These are phyloP conservation scores for Panagrolaimus sp. DNA, from an alignment of 1,140 invertebrate genomes.

Conservation along the genomic window DNA sequence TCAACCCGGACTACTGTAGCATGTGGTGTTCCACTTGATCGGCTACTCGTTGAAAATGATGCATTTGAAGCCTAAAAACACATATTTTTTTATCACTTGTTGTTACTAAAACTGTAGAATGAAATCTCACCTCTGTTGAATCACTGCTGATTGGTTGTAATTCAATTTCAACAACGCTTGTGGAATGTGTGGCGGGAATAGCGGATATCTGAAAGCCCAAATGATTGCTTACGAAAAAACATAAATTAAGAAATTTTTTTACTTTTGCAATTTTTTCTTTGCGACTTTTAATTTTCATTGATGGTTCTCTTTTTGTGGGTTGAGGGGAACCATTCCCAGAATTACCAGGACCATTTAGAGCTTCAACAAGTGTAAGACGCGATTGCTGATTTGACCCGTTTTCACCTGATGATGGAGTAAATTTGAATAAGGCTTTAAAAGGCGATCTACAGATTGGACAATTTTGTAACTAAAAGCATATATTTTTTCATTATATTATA, in stretches of 20 bases:
- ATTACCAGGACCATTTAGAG: constrained; percentile 80
- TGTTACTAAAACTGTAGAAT: too few species aligned
- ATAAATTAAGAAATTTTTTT: neutral
- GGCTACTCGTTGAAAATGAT: too few species aligned
- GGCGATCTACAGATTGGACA: constrained; percentile 96
- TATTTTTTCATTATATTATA: neutral
- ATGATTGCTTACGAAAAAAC: too few species aligned
- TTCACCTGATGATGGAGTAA: constrained; percentile 72
- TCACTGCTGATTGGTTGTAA: neutral
- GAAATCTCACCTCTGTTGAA: too few species aligned
- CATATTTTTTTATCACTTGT: too few species aligned
- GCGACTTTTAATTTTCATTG: constrained; percentile 28
- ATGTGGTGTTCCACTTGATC: too few species aligned
- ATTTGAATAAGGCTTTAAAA: constrained; percentile 89
- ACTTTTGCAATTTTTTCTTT: constrained; percentile 32
- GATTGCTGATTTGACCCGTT: constrained; percentile 35
- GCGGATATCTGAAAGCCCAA: neutral
- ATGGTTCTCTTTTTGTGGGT: neutral
- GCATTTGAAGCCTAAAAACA: too few species aligned
- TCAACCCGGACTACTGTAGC: too few species aligned
- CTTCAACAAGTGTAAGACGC: constrained; percentile 88
- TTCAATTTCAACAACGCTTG: neutral
- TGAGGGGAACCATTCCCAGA: neutral
- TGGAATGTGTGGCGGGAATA: neutral
- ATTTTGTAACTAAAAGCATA: constrained; percentile 64